These are phyloP conservation scores for Bursaphelenchus okinawaensis DNA, from an alignment of 2,888 invertebrate genomes.

Conservation along the genomic window DNA sequence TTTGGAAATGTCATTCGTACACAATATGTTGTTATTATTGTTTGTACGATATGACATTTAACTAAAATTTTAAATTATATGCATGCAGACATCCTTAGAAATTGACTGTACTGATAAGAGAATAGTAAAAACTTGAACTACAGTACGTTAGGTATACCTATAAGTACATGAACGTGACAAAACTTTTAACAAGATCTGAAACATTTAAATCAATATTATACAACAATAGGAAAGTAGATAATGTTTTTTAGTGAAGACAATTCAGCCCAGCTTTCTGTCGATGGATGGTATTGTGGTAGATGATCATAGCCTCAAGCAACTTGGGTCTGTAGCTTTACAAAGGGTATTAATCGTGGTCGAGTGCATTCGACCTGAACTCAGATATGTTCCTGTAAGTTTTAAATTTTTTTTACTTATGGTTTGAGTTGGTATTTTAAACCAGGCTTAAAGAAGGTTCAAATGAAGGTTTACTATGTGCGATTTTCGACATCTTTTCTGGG, in stretches of 20 bases:
- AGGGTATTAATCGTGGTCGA: constrained; percentile 52
- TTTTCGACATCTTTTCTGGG: too few relatives aligned
- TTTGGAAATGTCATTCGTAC: background rate
- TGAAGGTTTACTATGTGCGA: too few relatives aligned
- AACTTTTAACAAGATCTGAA: background rate
- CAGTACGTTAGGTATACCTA: too few relatives aligned
- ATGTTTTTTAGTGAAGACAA: constrained; percentile 40
- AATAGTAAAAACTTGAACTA: too few relatives aligned
- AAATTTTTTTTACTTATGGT: too few relatives aligned
- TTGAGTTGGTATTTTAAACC: too few relatives aligned
- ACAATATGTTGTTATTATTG: background rate
- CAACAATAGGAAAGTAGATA: too few relatives aligned
- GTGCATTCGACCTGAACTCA: constrained; percentile 53
- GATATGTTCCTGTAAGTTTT: constrained; percentile 49
- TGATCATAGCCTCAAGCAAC: constrained; percentile 45
- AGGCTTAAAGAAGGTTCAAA: too few relatives aligned
- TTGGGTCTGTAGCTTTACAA: constrained; percentile 50
- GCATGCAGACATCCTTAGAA: too few relatives aligned
- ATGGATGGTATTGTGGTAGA: constrained; percentile 36
- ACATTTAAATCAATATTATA: background rate
- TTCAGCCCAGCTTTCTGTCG: constrained; percentile 42
- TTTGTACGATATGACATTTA: too few relatives aligned
- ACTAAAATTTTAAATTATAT: too few relatives aligned
- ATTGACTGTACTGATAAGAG: too few relatives aligned
- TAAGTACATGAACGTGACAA: background rate